phyloP scores from a whole-genome alignment of 2,797 vertebrate species.

The Hyperoplus lanceolatus region DNA sequence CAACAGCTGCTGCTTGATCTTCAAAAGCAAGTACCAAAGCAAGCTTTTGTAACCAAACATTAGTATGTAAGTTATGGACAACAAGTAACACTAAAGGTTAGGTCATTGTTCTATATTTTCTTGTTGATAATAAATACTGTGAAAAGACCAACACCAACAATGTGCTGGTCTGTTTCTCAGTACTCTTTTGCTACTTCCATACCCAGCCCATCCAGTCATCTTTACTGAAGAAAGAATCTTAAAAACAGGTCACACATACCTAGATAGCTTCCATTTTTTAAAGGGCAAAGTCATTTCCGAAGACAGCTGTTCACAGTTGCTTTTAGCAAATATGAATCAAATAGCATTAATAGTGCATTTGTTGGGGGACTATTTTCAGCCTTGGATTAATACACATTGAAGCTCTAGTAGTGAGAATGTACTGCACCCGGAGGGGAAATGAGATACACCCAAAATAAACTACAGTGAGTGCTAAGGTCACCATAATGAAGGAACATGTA shows the following conservation, averaged over 20 bases:
- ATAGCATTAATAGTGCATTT: not conserved
- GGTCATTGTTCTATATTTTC: too few species aligned
- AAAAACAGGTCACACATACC: not conserved
- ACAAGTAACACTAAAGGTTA: not conserved
- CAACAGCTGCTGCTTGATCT: slow-evolving; percentile 40
- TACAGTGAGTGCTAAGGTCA: not conserved
- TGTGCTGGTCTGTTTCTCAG: not conserved
- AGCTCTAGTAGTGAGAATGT: not conserved
- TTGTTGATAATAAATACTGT: not conserved
- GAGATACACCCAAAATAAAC: not conserved
- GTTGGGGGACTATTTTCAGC: not conserved
- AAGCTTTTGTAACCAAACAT: slow-evolving; percentile 33
- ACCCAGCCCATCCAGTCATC: not conserved
- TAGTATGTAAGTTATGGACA: slow-evolving; percentile 12
- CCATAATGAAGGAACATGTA: not conserved
- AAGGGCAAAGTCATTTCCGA: not conserved
- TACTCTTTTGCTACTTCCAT: not conserved
- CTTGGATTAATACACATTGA: not conserved
- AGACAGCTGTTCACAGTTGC: not conserved
- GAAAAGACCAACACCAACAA: not conserved
- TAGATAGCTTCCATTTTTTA: not conserved
- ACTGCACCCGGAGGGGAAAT: not conserved
- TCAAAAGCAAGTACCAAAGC: slow-evolving; percentile 26
- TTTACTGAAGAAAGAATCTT: not conserved
- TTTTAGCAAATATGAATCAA: not conserved